These are phyloP conservation scores for Procambarus clarkii DNA, from an alignment of 1,140 invertebrate genomes.

Conservation along the genomic window DNA sequence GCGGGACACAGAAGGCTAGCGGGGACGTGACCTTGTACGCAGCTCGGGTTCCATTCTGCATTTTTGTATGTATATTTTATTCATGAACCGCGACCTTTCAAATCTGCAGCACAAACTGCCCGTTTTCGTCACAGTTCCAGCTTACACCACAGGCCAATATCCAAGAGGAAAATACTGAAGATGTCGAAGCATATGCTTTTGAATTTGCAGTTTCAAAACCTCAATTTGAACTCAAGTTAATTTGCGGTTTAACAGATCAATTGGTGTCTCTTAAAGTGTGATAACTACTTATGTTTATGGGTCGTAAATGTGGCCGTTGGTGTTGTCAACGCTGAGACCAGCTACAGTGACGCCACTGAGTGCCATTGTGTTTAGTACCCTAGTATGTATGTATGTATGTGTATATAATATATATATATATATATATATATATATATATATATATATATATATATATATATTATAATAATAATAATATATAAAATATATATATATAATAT, in stretches of 20 bases:
- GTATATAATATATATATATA: not conserved
- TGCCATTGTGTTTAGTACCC: not conserved
- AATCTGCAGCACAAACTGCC: too few species aligned
- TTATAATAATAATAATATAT: too few species aligned
- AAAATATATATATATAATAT: too few species aligned
- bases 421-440: slow-evolving; percentile 13
- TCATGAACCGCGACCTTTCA: too few species aligned
- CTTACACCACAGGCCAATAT: too few species aligned
- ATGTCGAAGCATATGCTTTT: not conserved
- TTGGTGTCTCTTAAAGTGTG: not conserved
- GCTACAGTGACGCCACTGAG: not conserved
- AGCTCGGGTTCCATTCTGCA: too few species aligned
- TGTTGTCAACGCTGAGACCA: not conserved
- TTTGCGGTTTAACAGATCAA: not conserved
- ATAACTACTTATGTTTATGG: not conserved
- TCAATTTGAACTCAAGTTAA: not conserved
- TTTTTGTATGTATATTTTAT: too few species aligned
- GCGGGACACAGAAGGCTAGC: too few species aligned
- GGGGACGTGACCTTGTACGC: too few species aligned
- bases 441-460: too few species aligned
- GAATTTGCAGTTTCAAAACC: not conserved
- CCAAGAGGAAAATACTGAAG: not conserved
- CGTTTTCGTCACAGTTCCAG: too few species aligned
- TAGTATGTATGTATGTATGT: too few species aligned
- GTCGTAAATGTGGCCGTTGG: not conserved